Evolutionary conservation across 2,113 vertebrate genomes (phyloP).

Genomic region (Enhydra lutris): DNA sequence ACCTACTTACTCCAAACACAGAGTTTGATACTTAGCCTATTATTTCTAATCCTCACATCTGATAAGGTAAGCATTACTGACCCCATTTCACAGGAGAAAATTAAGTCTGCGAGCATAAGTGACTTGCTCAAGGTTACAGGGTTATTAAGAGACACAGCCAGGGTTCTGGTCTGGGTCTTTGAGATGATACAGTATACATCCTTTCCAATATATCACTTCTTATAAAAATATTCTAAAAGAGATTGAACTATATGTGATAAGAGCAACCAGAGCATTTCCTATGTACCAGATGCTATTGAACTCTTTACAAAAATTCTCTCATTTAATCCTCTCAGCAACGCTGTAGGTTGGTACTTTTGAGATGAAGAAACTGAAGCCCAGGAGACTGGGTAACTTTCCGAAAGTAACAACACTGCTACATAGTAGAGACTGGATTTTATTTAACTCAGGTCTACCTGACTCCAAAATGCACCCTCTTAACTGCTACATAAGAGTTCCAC

Average conservation of each 20-base stretch:
- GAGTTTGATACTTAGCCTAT: neutral
- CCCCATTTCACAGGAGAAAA: constrained; percentile 34
- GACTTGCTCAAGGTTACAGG: neutral
- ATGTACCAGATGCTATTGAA: neutral
- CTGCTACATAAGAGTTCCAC: neutral
- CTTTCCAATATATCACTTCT: neutral
- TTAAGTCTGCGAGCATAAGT: neutral
- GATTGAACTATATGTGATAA: neutral
- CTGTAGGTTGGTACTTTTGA: neutral
- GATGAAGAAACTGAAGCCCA: neutral
- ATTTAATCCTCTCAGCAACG: neutral
- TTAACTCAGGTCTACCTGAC: constrained; percentile 32
- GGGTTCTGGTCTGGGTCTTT: constrained; percentile 55
- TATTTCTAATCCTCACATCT: neutral
- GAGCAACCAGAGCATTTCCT: neutral
- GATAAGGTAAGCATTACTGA: neutral
- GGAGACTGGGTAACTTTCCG: neutral
- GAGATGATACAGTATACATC: neutral
- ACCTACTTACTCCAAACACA: neutral
- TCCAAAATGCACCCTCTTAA: neutral
- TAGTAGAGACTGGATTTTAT: neutral
- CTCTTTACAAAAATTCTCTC: neutral
- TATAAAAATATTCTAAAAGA: constrained; percentile 16
- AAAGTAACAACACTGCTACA: neutral
- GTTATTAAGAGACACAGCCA: neutral